Evolutionary conservation across 2,113 vertebrate species (phyloP), one percentile per base, ranked within the genome.

Genomic region (Drymodes brunneopygia): DNA sequence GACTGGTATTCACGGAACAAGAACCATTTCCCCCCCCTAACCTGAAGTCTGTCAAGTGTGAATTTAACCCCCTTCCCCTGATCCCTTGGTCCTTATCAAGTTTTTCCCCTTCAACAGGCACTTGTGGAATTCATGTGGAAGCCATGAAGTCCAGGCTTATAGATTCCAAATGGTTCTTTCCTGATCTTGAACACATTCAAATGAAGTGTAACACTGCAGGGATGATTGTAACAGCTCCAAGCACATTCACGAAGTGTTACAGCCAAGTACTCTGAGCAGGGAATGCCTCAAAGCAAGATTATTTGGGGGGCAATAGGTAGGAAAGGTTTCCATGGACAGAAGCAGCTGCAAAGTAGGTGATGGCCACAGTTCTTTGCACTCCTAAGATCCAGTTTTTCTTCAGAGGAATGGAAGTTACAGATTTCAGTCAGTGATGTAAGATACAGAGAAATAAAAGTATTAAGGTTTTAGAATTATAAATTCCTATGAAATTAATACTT

Each of bases 401-500:
- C 78, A 48, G 0, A 0, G 40, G 11, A 79, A 56, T 16, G 33
- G 1, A 45, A 71, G 11, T 24, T 20, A 78, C 20, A 71, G 11
- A 25, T 78, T 74, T 66, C 31, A 85, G 27, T 27, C 54, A 58
- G 20, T 15, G 62, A 67, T 2, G 1, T 21, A 71, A 78, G 44
- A 80, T 12, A 53, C 9, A 36, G 25, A 13, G 22, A 93, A 77
- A 50, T 15, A 19, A 31, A 78, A 57, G 11, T 25, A 5, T 18
- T 35, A 40, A 25, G 12, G 23, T 9, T 54, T 69, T 22, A 35
- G 19, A 82, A 42, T 33, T 4, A 20, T 22, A 8, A 70, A 47
- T 50, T 9, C 12, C 23, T 36, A 20, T 4, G 7, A 35, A 47
- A 0, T 11, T 12, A 22, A 0, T 0, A 12, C 23, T 44, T 81